A percentile compares a stretch with the other conserved stretches of the same genome.
phyloP scores from a whole-genome alignment of 2,888 invertebrate species.

The Congeria kusceri region DNA sequence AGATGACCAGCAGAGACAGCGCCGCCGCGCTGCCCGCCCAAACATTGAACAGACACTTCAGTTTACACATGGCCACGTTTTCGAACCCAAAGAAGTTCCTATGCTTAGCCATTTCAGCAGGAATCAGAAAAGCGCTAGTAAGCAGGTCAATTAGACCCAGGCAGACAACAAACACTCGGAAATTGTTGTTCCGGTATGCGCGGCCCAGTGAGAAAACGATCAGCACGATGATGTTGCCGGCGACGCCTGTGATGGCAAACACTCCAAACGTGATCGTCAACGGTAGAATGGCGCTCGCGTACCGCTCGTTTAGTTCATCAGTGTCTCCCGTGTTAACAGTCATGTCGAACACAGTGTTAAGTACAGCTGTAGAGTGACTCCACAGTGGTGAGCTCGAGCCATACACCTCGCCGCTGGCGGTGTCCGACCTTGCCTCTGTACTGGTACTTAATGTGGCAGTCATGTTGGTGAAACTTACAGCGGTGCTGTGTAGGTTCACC shows the following conservation, averaged over 20 bases:
- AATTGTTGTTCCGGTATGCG: constrained; percentile 58
- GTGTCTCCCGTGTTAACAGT: constrained; percentile 28
- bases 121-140: constrained; percentile 54
- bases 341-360: not conserved
- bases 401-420: too few species aligned
- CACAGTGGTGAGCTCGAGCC: too few species aligned
- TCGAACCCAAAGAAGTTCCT: constrained; percentile 57
- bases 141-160: constrained; percentile 56
- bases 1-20: constrained; percentile 46
- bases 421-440: too few species aligned
- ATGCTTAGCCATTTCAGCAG: constrained; percentile 59
- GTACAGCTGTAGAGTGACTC: too few species aligned
- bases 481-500: too few species aligned
- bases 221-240: constrained; percentile 56
- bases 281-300: constrained; percentile 52
- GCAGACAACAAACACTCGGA: constrained; percentile 55
- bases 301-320: constrained; percentile 46
- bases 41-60: constrained; percentile 60
- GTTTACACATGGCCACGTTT: constrained; percentile 51
- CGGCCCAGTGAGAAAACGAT: constrained; percentile 53
- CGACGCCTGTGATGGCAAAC: constrained; percentile 47
- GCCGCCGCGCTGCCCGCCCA: constrained; percentile 59
- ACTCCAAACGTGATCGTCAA: constrained; percentile 51
- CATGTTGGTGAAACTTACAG: too few species aligned
- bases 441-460: too few species aligned